Evolutionary conservation across 2,113 vertebrate genomes (phyloP).

Genomic region (Fulmarus glacialis): DNA sequence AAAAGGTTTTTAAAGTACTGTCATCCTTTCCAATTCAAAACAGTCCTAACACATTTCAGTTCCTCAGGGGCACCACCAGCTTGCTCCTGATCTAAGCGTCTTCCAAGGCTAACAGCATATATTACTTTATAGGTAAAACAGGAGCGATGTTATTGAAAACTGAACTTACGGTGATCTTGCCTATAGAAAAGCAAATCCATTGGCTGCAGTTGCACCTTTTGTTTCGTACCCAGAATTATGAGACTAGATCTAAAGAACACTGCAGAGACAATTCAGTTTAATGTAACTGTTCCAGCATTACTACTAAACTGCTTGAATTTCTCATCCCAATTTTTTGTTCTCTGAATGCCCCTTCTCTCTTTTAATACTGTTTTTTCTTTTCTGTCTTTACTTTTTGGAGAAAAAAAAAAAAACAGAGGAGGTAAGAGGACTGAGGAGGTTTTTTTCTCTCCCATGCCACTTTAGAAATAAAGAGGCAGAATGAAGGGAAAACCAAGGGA

Average conservation of each 20-base stretch:
- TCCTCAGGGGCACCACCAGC: not conserved
- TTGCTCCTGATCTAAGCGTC: not conserved
- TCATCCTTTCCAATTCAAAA: not conserved
- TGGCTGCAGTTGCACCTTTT: not conserved
- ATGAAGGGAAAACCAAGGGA: not conserved
- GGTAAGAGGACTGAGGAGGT: not conserved
- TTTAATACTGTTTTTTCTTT: not conserved
- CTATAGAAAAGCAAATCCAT: not conserved
- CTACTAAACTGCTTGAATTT: not conserved
- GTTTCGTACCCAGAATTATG: not conserved
- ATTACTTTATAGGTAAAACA: not conserved
- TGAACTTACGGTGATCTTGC: not conserved
- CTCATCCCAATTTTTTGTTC: not conserved
- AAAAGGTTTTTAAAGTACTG: not conserved
- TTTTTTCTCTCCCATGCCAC: accelerated
- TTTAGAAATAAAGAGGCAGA: not conserved
- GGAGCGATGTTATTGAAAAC: not conserved
- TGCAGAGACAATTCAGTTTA: not conserved
- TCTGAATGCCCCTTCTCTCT: not conserved
- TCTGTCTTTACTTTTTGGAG: not conserved
- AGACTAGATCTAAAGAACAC: not conserved
- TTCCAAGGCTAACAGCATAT: not conserved
- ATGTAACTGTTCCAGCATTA: not conserved
- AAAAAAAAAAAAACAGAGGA: not conserved
- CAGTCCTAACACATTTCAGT: not conserved